Conservation (phyloP, 2,888 invertebrate genomes). For the Lumbricus terrestris region DNA sequence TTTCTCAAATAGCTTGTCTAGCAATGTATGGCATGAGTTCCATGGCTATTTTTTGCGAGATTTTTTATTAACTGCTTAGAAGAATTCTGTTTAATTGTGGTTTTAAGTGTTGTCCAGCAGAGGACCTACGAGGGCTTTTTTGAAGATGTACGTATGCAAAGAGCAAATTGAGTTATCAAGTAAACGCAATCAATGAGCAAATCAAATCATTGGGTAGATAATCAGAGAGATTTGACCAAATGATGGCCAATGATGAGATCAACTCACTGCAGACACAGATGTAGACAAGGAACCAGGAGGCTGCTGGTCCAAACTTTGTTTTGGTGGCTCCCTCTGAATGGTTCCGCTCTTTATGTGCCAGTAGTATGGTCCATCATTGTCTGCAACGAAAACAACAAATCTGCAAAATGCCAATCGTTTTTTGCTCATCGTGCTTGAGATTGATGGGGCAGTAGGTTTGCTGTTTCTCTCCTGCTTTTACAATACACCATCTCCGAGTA, state of each 20-base stretch:
- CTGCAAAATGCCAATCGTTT: not conserved
- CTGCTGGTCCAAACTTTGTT: conserved; percentile 24
- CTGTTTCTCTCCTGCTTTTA: no score
- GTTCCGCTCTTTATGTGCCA: conserved; percentile 99
- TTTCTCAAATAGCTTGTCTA: not conserved
- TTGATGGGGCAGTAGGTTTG: no score
- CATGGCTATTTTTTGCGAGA: no score
- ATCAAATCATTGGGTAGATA: not conserved
- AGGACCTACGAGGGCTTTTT: no score
- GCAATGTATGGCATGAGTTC: not conserved
- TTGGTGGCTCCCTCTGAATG: conserved; percentile 84
- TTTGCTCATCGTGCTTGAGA: no score
- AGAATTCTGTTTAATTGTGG: no score
- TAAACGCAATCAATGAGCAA: not conserved
- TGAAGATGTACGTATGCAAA: no score
- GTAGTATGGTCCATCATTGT: conserved; percentile 89
- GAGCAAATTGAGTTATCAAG: not conserved
- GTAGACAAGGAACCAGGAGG: not conserved
- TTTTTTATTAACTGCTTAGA: no score
- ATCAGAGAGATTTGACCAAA: not conserved
- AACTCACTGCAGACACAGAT: not conserved
- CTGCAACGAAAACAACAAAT: conserved; percentile 60
- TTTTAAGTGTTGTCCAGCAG: no score
- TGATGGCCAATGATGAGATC: no score
- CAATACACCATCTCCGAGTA: no score